Evolutionary conservation across 2,888 invertebrate genomes (phyloP).

Genomic region (Busseola fusca): DNA sequence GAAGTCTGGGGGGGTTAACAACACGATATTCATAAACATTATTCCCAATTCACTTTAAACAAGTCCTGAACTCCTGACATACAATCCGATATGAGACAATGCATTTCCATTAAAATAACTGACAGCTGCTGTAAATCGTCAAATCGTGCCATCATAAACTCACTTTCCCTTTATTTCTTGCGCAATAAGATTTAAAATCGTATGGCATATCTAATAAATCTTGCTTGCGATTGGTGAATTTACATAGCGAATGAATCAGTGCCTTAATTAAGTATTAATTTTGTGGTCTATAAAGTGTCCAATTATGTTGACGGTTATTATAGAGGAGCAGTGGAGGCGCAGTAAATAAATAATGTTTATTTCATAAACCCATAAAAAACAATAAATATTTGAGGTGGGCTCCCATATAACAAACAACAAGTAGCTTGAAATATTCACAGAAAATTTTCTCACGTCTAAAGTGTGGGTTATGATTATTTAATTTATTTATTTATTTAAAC

Average conservation of each 20-base stretch:
- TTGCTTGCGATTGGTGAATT: conserved; percentile 8
- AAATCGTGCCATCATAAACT: neutral
- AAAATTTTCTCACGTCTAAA: too few species aligned
- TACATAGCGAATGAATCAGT: conserved; percentile 21
- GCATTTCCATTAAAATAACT: conserved; percentile 34
- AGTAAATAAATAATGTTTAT: too few species aligned
- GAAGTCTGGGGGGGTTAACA: conserved; percentile 3
- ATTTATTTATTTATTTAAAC: too few species aligned
- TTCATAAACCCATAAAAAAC: too few species aligned
- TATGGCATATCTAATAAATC: neutral
- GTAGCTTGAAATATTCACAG: too few species aligned
- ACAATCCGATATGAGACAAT: conserved; percentile 11
- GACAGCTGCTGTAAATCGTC: conserved; percentile 21
- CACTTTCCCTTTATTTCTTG: conserved; percentile 2
- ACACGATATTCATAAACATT: conserved; percentile 27
- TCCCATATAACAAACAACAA: too few species aligned
- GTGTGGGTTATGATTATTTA: too few species aligned
- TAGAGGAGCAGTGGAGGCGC: neutral
- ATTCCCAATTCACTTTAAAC: conserved; percentile 20
- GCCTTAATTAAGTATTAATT: conserved; percentile 9
- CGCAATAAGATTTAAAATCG: conserved; percentile 11
- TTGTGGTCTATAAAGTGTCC: conserved; percentile 3
- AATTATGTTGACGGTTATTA: conserved; percentile 17
- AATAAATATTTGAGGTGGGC: too few species aligned
- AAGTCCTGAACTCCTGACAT: conserved; percentile 1